Evolutionary conservation across 2,113 vertebrate species (phyloP).

Genomic region (Takifugu bimaculatus): DNA sequence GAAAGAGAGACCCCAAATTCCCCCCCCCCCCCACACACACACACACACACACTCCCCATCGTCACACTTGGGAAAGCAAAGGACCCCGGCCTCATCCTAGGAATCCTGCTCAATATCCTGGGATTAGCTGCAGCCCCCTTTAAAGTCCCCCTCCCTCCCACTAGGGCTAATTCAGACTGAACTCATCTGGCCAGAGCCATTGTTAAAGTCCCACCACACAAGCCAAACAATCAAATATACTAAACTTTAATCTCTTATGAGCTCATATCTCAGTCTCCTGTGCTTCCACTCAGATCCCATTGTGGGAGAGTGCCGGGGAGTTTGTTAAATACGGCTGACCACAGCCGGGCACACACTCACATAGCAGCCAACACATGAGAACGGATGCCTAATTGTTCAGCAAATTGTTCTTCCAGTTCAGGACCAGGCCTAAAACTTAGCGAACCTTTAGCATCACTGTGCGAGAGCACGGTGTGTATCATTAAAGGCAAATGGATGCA

Average conservation of each 20-base stretch:
- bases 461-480: not conserved
- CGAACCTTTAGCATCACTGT: not conserved
- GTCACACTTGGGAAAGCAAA: slow-evolving; percentile 80
- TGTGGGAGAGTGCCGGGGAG: slow-evolving; percentile 33
- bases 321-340: slow-evolving; percentile 42
- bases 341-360: slow-evolving; percentile 29
- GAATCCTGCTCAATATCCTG: slow-evolving; percentile 79
- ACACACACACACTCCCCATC: slow-evolving; percentile 44
- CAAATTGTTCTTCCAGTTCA: slow-evolving; percentile 13
- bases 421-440: not conserved
- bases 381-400: slow-evolving; percentile 16
- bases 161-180: slow-evolving; percentile 67
- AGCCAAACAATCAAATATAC: slow-evolving; percentile 76
- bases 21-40: slow-evolving; percentile 35
- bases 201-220: slow-evolving; percentile 59
- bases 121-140: slow-evolving; percentile 74
- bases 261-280: slow-evolving; percentile 64
- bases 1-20: slow-evolving; percentile 61
- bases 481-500: not conserved
- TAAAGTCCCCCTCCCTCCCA: slow-evolving; percentile 63
- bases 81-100: slow-evolving; percentile 72
- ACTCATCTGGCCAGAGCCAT: slow-evolving; percentile 63
- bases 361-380: slow-evolving; percentile 6
- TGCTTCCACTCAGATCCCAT: slow-evolving; percentile 38
- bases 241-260: slow-evolving; percentile 77